phyloP scores from a whole-genome alignment of 1,140 invertebrate genomes.

The Hirudo medicinalis region DNA sequence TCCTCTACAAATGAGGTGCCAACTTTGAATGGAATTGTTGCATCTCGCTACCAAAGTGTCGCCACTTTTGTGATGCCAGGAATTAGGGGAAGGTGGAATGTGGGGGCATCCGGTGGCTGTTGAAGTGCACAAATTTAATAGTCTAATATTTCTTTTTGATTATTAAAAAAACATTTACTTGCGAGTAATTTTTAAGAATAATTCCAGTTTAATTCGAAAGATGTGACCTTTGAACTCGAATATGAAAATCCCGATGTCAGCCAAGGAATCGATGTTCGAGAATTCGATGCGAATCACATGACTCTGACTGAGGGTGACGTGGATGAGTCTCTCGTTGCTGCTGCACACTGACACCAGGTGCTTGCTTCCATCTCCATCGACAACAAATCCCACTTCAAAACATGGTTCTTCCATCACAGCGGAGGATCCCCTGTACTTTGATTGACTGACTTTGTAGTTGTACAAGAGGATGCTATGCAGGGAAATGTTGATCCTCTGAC shows the following conservation, averaged over 20 bases:
- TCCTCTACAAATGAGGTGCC: conserved; percentile 21
- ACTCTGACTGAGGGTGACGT: not conserved
- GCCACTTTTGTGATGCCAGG: conserved; percentile 19
- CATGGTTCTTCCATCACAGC: not conserved
- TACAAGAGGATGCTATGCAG: conserved; percentile 14
- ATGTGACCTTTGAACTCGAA: conserved; percentile 13
- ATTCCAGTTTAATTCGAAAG: not conserved
- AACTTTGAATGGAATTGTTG: conserved; percentile 18
- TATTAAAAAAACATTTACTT: too few species aligned
- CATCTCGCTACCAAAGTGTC: conserved; percentile 17
- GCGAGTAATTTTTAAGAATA: too few species aligned
- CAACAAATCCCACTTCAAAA: conserved; percentile 7
- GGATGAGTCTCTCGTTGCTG: not conserved
- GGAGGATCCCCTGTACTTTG: too few species aligned
- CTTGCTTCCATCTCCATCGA: conserved; percentile 9
- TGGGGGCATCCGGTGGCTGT: conserved; percentile 21
- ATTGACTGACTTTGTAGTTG: not conserved
- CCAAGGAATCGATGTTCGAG: not conserved
- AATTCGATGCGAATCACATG: conserved; percentile 12
- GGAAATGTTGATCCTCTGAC: conserved; percentile 22
- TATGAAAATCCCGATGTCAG: conserved; percentile 9
- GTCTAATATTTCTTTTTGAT: too few species aligned
- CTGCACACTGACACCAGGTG: conserved; percentile 2
- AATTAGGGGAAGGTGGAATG: conserved; percentile 8
- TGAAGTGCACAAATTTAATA: too few species aligned